Conservation (phyloP, 2,797 vertebrate species). For the Moxostoma hubbsi region DNA sequence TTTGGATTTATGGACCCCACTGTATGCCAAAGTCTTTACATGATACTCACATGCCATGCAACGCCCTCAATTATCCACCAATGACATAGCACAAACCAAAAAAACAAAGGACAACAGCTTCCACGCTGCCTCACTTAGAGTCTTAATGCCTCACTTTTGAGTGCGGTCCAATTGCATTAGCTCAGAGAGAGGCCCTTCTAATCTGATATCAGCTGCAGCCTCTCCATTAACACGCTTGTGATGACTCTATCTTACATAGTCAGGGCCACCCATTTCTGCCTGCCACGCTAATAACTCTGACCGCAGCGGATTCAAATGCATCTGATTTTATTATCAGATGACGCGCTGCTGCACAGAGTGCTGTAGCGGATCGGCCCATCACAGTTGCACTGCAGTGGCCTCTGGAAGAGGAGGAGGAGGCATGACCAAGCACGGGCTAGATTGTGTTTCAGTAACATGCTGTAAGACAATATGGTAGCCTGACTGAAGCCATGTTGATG, state of each 20-base stretch:
- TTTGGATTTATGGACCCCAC: no score
- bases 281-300: conserved; percentile 51
- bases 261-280: conserved; percentile 52
- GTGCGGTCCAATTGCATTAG: conserved; percentile 80
- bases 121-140: conserved; percentile 51
- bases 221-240: conserved; percentile 65
- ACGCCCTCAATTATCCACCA: conserved; percentile 44
- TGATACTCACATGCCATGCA: background rate
- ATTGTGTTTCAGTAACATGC: conserved; percentile 58
- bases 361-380: conserved; percentile 41
- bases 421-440: conserved; percentile 17
- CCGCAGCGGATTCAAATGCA: conserved; percentile 55
- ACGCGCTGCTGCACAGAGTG: conserved; percentile 44
- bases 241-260: conserved; percentile 60
- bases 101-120: conserved; percentile 27
- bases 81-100: conserved; percentile 53
- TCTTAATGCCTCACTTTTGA: conserved; percentile 80
- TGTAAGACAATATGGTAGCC: conserved; percentile 60
- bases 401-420: background rate
- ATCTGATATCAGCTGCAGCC: conserved; percentile 59
- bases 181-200: conserved; percentile 65
- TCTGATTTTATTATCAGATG: conserved; percentile 63
- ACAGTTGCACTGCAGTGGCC: conserved; percentile 33
- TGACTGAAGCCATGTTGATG: conserved; percentile 55
- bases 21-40: background rate